A percentile compares a stretch with the other conserved stretches of the same genome.
phyloP scores from a whole-genome alignment of 2,888 invertebrate species.

The Hydropsyche betteni region DNA sequence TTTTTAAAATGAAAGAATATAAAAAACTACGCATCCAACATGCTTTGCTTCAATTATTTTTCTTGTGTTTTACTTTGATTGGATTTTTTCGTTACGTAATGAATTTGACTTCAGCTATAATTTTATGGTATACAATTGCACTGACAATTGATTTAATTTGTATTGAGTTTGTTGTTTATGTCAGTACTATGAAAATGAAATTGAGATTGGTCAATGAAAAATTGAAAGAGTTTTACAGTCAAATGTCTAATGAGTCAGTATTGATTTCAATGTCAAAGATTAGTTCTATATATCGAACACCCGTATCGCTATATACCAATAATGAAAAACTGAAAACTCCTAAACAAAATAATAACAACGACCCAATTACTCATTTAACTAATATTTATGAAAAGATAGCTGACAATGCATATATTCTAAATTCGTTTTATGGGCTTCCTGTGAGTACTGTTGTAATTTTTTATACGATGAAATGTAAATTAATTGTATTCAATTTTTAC shows the following conservation, averaged over 20 bases:
- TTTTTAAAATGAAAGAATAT: constrained; percentile 7
- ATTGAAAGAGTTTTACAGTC: constrained; percentile 8
- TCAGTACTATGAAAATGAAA: neutral
- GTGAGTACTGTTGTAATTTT: constrained; percentile 27
- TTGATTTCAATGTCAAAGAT: constrained; percentile 8
- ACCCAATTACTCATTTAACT: constrained; percentile 17
- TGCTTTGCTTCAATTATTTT: neutral
- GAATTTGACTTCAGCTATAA: neutral
- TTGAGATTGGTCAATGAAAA: constrained; percentile 16
- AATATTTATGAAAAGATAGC: constrained; percentile 38
- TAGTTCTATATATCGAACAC: neutral
- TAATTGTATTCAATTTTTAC: neutral
- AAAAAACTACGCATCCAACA: constrained; percentile 1
- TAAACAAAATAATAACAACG: neutral
- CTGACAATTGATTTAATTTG: constrained; percentile 23
- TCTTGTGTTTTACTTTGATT: neutral
- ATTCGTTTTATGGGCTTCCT: constrained; percentile 31
- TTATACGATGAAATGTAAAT: neutral
- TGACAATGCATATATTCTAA: constrained; percentile 34
- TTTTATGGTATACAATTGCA: constrained; percentile 28
- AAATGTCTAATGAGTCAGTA: constrained; percentile 8
- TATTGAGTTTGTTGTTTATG: constrained; percentile 36
- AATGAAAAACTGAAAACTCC: neutral
- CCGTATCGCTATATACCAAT: neutral
- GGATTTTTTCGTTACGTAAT: neutral